Evolutionary conservation across 2,888 invertebrate species (phyloP).

Genomic region (Beris chalybata): DNA sequence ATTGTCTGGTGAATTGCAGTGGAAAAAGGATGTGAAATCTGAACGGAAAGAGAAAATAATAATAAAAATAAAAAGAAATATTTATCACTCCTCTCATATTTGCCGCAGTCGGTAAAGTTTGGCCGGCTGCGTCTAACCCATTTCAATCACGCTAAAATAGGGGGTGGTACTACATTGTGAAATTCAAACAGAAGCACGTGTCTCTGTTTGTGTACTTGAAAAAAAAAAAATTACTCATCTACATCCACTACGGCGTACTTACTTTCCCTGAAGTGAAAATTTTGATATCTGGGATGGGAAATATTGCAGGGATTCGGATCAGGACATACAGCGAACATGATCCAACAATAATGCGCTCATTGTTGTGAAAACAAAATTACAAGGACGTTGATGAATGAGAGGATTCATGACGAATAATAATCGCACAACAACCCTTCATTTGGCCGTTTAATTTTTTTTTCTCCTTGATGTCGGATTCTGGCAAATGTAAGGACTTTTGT

Average conservation of each 20-base stretch:
- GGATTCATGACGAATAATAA: too few relatives aligned
- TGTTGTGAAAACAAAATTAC: slow-evolving; percentile 26
- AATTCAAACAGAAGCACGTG: slow-evolving; percentile 16
- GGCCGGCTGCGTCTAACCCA: background rate
- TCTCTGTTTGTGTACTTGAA: slow-evolving; percentile 25
- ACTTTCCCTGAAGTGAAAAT: slow-evolving; percentile 16
- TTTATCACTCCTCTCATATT: background rate
- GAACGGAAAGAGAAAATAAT: slow-evolving; percentile 27
- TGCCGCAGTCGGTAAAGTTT: background rate
- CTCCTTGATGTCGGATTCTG: too few relatives aligned
- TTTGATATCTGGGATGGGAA: slow-evolving; percentile 23
- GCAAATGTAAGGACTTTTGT: too few relatives aligned
- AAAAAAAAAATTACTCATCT: slow-evolving; percentile 17
- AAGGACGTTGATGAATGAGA: slow-evolving; percentile 17
- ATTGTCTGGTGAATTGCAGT: slow-evolving; percentile 32
- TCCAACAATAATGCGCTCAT: slow-evolving; percentile 26
- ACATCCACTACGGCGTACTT: slow-evolving; percentile 9
- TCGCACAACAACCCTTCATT: too few relatives aligned
- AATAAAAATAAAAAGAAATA: slow-evolving; percentile 15
- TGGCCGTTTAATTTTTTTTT: too few relatives aligned
- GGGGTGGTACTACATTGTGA: slow-evolving; percentile 2
- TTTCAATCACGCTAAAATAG: slow-evolving; percentile 30
- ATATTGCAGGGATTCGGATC: slow-evolving; percentile 22
- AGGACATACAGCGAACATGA: slow-evolving; percentile 19
- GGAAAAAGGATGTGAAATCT: slow-evolving; percentile 18